Percentiles rank a stretch among this genome's conserved stretches.
Conservation (phyloP, 2,888 invertebrate genomes). For the Thecocarcelia acutangulata region DNA sequence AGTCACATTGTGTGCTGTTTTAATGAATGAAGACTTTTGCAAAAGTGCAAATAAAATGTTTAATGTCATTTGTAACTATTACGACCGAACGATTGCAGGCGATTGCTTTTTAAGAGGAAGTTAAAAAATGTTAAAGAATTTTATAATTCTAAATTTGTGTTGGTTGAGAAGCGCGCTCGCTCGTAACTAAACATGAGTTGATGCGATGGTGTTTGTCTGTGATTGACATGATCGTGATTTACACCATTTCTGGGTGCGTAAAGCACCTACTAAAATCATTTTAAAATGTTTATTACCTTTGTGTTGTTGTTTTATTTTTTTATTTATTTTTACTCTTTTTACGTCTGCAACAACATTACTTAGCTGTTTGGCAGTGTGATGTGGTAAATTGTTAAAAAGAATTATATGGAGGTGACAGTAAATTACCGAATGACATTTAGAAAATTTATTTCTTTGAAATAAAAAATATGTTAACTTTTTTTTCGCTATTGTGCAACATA, state of each 20-base stretch:
- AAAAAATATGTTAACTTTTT: neutral
- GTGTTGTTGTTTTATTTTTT: neutral
- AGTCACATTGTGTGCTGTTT: constrained; percentile 26
- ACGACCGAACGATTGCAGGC: neutral
- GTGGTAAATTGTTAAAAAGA: constrained; percentile 37
- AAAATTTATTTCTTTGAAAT: constrained; percentile 47
- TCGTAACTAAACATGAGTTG: neutral
- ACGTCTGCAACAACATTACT: neutral
- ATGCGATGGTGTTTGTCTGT: constrained; percentile 63
- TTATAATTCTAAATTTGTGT: constrained; percentile 47
- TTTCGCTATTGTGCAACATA: neutral
- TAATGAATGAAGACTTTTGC: constrained; percentile 22
- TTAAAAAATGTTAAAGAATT: constrained; percentile 46
- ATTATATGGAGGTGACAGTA: constrained; percentile 54
- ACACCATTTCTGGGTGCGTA: constrained; percentile 75
- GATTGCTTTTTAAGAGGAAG: constrained; percentile 39
- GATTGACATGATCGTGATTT: constrained; percentile 81
- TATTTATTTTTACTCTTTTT: constrained; percentile 1
- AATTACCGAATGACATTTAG: constrained; percentile 51
- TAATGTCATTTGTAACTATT: constrained; percentile 61
- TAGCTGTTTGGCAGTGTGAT: neutral
- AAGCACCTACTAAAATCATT: constrained; percentile 64
- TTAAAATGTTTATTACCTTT: constrained; percentile 57
- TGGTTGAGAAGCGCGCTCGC: constrained; percentile 17
- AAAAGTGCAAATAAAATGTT: constrained; percentile 62